These are phyloP conservation scores for Drosophila vallismaia DNA, from an alignment of 2,888 invertebrate genomes.

Conservation along the genomic window DNA sequence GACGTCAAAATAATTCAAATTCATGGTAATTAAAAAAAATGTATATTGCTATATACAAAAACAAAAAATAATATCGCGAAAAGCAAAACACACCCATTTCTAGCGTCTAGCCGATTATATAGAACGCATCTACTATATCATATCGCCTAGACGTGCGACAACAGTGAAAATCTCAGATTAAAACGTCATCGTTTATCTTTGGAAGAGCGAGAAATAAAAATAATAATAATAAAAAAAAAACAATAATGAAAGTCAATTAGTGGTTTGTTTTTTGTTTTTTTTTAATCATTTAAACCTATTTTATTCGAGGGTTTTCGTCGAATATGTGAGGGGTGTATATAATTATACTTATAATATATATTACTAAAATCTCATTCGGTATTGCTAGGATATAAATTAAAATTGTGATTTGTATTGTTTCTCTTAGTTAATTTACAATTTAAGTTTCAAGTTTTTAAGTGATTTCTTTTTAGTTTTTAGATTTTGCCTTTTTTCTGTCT, in stretches of 20 bases:
- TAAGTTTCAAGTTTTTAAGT: slow-evolving; percentile 27
- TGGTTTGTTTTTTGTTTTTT: slow-evolving; percentile 8
- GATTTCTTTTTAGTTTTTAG: slow-evolving; percentile 4
- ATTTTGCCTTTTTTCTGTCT: slow-evolving; percentile 32
- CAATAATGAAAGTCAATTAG: slow-evolving; percentile 1
- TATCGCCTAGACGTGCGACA: slow-evolving; percentile 15
- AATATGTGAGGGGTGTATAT: slow-evolving; percentile 10
- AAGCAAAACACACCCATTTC: slow-evolving; percentile 12
- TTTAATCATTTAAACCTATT: slow-evolving; percentile 39
- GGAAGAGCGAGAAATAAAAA: no score
- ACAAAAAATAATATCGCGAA: neutral
- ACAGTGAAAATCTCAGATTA: neutral
- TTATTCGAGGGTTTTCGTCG: slow-evolving; percentile 41
- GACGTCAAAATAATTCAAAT: slow-evolving; percentile 27
- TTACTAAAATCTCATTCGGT: slow-evolving; percentile 39
- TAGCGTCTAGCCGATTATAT: neutral
- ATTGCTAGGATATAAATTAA: slow-evolving; percentile 44
- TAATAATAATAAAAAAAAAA: neutral
- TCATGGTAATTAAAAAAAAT: neutral
- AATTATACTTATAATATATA: slow-evolving; percentile 14
- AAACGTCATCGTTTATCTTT: slow-evolving; percentile 3
- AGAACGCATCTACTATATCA: neutral
- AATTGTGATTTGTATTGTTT: slow-evolving; percentile 51
- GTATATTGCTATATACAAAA: neutral
- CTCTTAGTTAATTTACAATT: slow-evolving; percentile 58